These are phyloP conservation scores for Aphelenchoides besseyi DNA, from an alignment of 1,140 invertebrate genomes.

Conservation along the genomic window DNA sequence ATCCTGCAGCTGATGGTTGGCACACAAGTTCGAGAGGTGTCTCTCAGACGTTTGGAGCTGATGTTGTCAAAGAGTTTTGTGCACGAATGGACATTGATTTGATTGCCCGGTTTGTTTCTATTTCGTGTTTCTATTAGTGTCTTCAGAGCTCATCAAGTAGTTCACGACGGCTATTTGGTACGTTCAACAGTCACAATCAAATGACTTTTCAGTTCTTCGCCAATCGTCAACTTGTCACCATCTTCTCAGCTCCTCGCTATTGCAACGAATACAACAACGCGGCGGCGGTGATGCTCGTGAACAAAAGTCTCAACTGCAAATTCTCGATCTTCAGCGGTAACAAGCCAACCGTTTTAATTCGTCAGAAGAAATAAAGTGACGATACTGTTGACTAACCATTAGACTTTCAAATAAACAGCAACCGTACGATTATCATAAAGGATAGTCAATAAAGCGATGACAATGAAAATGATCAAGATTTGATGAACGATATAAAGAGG, in stretches of 20 bases:
- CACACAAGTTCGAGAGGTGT: constrained; percentile 67
- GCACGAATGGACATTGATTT: constrained; percentile 68
- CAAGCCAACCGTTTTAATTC: not conserved
- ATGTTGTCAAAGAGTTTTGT: constrained; percentile 68
- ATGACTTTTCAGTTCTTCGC: constrained; percentile 82
- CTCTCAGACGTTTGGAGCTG: constrained; percentile 68
- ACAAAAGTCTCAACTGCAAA: constrained; percentile 98
- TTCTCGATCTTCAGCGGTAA: constrained; percentile 66
- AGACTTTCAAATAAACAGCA: too few species aligned
- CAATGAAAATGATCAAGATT: too few species aligned
- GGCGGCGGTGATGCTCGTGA: constrained; percentile 94
- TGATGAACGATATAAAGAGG: too few species aligned
- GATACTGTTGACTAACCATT: not conserved
- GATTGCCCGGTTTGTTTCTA: constrained; percentile 66
- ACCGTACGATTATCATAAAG: too few species aligned
- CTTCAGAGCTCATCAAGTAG: constrained; percentile 29
- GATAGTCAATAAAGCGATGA: too few species aligned
- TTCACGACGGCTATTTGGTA: constrained; percentile 74
- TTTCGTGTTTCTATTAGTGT: too few species aligned
- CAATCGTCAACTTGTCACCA: constrained; percentile 77
- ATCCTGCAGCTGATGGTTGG: constrained; percentile 68
- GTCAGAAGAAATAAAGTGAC: not conserved
- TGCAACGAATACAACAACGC: constrained; percentile 99
- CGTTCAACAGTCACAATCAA: constrained; percentile 47
- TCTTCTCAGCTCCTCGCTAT: constrained; percentile 87